Conservation (phyloP, 64 coral and sea anemone species). For the Hydrozoanthus tunicans region DNA sequence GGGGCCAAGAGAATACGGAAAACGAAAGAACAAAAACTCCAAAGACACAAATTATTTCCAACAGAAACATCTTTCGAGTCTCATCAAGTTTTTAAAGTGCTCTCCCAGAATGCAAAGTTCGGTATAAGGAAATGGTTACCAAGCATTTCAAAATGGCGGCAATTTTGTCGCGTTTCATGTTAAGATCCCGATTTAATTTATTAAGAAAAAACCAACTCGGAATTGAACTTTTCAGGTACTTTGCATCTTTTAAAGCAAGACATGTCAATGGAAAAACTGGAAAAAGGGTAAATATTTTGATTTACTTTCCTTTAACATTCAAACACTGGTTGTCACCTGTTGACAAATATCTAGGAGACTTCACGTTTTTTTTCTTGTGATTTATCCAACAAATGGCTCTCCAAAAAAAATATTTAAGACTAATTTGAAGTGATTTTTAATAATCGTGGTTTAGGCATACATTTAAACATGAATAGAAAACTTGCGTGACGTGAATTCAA, state of each 20-base stretch:
- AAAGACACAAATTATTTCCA: not conserved
- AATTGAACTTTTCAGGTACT: not conserved
- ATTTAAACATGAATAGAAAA: no score
- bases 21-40: slow-evolving; percentile 17
- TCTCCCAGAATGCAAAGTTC: slow-evolving; percentile 36
- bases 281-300: slow-evolving; percentile 19
- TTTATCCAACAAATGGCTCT: no score
- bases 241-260: slow-evolving; percentile 11
- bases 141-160: slow-evolving; percentile 56
- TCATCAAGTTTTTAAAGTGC: not conserved
- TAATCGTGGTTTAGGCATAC: no score
- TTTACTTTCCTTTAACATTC: not conserved
- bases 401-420: no score
- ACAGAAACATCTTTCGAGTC: not conserved
- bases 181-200: not conserved
- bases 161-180: slow-evolving; percentile 17
- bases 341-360: no score
- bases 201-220: slow-evolving; percentile 23
- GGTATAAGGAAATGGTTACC: not conserved
- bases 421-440: no score
- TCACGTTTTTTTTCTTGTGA: no score
- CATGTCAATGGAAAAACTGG: not conserved
- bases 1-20: slow-evolving; percentile 40
- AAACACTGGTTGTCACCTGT: not conserved
- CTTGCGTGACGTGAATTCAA: no score